phyloP scores from a whole-genome alignment of 2,888 invertebrate species.

The Spodoptera exigua region DNA sequence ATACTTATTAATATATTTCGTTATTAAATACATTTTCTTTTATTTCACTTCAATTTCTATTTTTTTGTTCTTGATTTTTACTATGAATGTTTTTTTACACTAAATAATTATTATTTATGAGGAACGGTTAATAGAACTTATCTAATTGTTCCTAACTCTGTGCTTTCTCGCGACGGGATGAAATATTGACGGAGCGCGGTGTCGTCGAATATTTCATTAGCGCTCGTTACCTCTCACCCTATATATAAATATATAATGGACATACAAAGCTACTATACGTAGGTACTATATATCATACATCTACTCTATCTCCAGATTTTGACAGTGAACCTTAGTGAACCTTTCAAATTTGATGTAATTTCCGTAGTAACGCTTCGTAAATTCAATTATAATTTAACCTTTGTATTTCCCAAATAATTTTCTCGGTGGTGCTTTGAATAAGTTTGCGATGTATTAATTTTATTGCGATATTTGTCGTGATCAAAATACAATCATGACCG shows the following conservation, averaged over 20 bases:
- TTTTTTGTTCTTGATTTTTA: too few relatives aligned
- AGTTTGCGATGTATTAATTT: too few relatives aligned
- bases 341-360: conserved; percentile 39
- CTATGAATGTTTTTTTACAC: too few relatives aligned
- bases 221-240: conserved; percentile 54
- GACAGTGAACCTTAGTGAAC: conserved; percentile 32
- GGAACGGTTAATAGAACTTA: too few relatives aligned
- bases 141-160: conserved; percentile 16
- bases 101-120: too few relatives aligned
- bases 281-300: conserved; percentile 17
- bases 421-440: conserved; percentile 1
- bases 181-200: conserved; percentile 68
- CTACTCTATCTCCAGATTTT: conserved; percentile 17
- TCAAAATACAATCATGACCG: too few relatives aligned
- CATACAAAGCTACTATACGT: too few relatives aligned
- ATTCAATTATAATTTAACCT: conserved; percentile 43
- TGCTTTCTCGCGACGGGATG: conserved; percentile 52
- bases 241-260: conserved; percentile 24
- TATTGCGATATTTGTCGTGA: too few relatives aligned
- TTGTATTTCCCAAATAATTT: conserved; percentile 18
- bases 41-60: too few relatives aligned
- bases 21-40: too few relatives aligned
- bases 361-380: conserved; percentile 33
- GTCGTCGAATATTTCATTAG: conserved; percentile 76
- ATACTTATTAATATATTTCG: too few relatives aligned